phyloP scores from a whole-genome alignment of 2,797 vertebrate species.

The Valencia hispanica region DNA sequence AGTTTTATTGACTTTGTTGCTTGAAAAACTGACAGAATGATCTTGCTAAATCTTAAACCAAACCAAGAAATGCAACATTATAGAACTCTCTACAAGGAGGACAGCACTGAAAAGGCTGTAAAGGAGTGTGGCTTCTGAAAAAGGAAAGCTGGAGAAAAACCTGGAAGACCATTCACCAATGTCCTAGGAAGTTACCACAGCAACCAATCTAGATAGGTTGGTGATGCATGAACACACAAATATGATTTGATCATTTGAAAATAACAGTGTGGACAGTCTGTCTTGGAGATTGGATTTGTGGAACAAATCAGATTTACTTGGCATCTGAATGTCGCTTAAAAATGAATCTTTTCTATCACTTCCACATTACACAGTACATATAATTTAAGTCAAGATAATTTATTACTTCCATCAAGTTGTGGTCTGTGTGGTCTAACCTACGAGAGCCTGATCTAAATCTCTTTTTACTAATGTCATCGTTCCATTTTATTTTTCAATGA shows the following conservation, averaged over 20 bases:
- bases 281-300: slow-evolving; percentile 5
- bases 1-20: not conserved
- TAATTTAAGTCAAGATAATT: slow-evolving; percentile 8
- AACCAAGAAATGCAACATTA: not conserved
- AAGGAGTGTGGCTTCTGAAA: not conserved
- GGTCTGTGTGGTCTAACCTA: not conserved
- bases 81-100: not conserved
- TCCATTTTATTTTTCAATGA: not conserved
- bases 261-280: slow-evolving; percentile 2
- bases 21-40: not conserved
- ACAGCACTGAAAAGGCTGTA: not conserved
- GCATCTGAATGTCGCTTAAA: slow-evolving; percentile 13
- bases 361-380: not conserved
- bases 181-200: slow-evolving; percentile 2
- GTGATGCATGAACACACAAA: slow-evolving; percentile 8
- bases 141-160: not conserved
- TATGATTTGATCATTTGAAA: slow-evolving; percentile 11
- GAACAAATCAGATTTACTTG: slow-evolving; percentile 3
- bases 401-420: slow-evolving; percentile 4
- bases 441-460: not conserved
- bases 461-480: not conserved
- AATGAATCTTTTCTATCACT: slow-evolving; percentile 7
- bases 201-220: slow-evolving; percentile 5
- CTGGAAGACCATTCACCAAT: not conserved
- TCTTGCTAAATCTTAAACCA: not conserved